Base-by-base conservation (phyloP, 2,888 invertebrate species). In the Drosophila suboccidentalis region DNA sequence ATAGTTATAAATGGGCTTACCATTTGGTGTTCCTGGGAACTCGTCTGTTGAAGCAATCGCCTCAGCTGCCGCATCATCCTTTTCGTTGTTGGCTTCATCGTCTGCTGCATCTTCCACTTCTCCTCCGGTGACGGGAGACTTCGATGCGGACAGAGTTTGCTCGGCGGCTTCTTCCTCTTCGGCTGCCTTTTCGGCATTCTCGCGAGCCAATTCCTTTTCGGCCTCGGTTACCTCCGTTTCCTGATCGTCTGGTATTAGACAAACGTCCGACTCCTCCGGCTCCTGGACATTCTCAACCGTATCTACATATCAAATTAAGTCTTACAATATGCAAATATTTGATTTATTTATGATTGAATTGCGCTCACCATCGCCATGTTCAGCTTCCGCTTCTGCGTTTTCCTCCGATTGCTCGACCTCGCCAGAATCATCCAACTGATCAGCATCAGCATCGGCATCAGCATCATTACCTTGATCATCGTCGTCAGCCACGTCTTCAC, bases 211-310 rank as follows among this genome's bases (percentile, higher is more conserved):
- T 55, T 94, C 94, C 84, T 95, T 95, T 82, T 95, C 95, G 0
- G 94, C 95, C 80, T 95, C 95, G 0, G 95, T 95, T 71, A 95
- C 94, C 86, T 95, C 95, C 0, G 87, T 91, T 68, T 95, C 93
- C 66, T 95, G 95, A 0, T 95, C 95, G 84, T 96, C 96, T 0
- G 96, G 96, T 71, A 96, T 93, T 5, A 96, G 93, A 68, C 95
- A 96, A 8, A 95, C 93, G 84, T 95, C 95, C 80, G 95, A 95
- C 50, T 95, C 95, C 13, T 95, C 95, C 0, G 91, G 91, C 68
- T 92, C 91, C 66, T 92, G 89, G 0, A 92, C 94, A 80, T 94
- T 94, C 22, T 94, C 94, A 0, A 92, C 92, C n/a, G 93, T 90
- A 69, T 93, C 94, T 68, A 51, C 5, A 26, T 6, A 6, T 4